These are phyloP conservation scores for Protodeltote pygarga DNA, from an alignment of 2,888 invertebrate species.

Conservation along the genomic window DNA sequence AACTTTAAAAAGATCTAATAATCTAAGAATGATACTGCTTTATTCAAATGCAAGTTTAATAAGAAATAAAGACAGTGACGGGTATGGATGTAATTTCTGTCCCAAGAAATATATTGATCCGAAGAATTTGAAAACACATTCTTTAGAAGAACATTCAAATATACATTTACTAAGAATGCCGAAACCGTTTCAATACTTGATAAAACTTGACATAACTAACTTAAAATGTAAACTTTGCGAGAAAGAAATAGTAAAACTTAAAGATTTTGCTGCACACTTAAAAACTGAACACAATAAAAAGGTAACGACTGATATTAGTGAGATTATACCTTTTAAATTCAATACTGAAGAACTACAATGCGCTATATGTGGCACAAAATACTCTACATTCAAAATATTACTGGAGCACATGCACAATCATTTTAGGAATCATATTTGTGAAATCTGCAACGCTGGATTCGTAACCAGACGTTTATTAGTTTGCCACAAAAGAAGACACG, in stretches of 20 bases:
- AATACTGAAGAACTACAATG: slow-evolving; percentile 37
- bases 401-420: slow-evolving; percentile 60
- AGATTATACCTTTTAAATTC: slow-evolving; percentile 58
- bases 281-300: slow-evolving; percentile 30
- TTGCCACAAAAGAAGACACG: slow-evolving; percentile 48
- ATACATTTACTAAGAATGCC: slow-evolving; percentile 44
- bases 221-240: slow-evolving; percentile 56
- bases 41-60: slow-evolving; percentile 54
- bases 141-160: slow-evolving; percentile 47
- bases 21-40: slow-evolving; percentile 44
- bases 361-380: slow-evolving; percentile 46
- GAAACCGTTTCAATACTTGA: slow-evolving; percentile 42
- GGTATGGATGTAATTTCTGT: slow-evolving; percentile 57
- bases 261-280: slow-evolving; percentile 33
- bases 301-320: slow-evolving; percentile 31
- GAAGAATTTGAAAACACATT: slow-evolving; percentile 54
- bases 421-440: slow-evolving; percentile 54
- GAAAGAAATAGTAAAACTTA: slow-evolving; percentile 9
- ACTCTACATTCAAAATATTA: slow-evolving; percentile 51
- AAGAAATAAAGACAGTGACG: slow-evolving; percentile 44
- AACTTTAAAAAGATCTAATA: slow-evolving; percentile 31
- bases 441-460: slow-evolving; percentile 54
- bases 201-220: slow-evolving; percentile 58
- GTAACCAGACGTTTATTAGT: slow-evolving; percentile 42
- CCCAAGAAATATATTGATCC: slow-evolving; percentile 47